Percentiles rank a stretch among this genome's conserved stretches.
These are phyloP conservation scores for Leiothrix lutea DNA, from an alignment of 2,113 vertebrate genomes.

Conservation along the genomic window DNA sequence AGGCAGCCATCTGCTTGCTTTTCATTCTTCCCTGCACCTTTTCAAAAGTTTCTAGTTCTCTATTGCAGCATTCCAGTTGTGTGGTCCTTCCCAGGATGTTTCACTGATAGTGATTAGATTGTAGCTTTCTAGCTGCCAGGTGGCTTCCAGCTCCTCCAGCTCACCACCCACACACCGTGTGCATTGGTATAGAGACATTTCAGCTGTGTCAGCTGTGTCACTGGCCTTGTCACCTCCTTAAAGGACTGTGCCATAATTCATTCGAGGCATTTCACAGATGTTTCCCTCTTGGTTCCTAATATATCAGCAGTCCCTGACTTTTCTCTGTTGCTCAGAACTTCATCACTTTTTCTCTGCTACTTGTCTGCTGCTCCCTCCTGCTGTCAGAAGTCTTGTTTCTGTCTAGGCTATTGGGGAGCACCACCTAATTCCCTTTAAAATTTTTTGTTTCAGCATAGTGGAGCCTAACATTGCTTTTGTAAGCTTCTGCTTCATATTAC, in stretches of 20 bases:
- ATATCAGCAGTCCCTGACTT: neutral
- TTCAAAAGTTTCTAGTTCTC: neutral
- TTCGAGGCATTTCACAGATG: neutral
- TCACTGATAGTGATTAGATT: neutral
- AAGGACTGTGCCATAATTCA: neutral
- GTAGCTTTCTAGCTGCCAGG: neutral
- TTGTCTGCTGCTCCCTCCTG: neutral
- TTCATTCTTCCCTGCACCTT: neutral
- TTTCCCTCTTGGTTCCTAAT: neutral
- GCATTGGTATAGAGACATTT: neutral
- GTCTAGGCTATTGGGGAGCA: neutral
- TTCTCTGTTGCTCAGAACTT: neutral
- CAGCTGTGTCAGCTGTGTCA: neutral
- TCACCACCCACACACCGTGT: neutral
- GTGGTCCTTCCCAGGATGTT: neutral
- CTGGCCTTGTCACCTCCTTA: neutral
- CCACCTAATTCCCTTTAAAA: neutral
- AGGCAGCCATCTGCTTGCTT: neutral
- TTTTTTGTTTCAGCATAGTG: neutral
- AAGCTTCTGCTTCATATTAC: neutral
- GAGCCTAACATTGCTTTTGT: neutral
- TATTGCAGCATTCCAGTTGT: neutral
- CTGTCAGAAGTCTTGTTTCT: neutral
- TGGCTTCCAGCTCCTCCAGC: neutral
- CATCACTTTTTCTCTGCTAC: neutral